A percentile compares a stretch with the other conserved stretches of the same genome.
These are phyloP conservation scores for Girardia tigrina DNA, from an alignment of 2,888 invertebrate species.

Conservation along the genomic window DNA sequence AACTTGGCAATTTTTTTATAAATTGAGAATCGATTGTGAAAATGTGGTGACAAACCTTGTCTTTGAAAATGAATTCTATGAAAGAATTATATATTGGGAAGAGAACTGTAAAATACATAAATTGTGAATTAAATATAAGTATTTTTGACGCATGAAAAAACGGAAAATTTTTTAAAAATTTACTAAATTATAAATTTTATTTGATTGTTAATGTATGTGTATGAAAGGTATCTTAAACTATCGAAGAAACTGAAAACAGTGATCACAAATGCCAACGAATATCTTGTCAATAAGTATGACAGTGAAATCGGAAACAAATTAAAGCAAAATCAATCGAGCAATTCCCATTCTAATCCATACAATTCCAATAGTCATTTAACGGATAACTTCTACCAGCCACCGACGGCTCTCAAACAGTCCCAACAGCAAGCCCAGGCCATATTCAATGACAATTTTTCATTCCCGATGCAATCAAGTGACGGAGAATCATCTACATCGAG, in stretches of 20 bases:
- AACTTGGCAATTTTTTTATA: no score
- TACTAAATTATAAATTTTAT: no score
- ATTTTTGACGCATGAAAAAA: no score
- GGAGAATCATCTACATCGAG: background rate
- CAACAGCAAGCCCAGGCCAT: background rate
- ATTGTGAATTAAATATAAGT: no score
- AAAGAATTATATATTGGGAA: no score
- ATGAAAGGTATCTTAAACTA: constrained; percentile 1
- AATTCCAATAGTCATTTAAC: background rate
- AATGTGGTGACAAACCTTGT: no score
- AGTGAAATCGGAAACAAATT: background rate
- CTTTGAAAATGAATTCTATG: no score
- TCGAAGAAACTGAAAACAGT: background rate
- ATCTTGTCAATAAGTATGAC: background rate
- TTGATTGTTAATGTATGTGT: no score
- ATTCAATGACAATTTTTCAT: background rate
- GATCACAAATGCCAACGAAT: background rate
- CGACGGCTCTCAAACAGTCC: background rate
- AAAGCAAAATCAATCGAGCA: background rate
- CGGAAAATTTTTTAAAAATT: no score
- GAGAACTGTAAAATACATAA: no score
- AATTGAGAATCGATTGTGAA: no score
- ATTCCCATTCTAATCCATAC: background rate
- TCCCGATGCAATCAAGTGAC: background rate
- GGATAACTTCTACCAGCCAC: background rate